phyloP scores from a whole-genome alignment of 2,797 vertebrate species.

The Muscicapa striata region DNA sequence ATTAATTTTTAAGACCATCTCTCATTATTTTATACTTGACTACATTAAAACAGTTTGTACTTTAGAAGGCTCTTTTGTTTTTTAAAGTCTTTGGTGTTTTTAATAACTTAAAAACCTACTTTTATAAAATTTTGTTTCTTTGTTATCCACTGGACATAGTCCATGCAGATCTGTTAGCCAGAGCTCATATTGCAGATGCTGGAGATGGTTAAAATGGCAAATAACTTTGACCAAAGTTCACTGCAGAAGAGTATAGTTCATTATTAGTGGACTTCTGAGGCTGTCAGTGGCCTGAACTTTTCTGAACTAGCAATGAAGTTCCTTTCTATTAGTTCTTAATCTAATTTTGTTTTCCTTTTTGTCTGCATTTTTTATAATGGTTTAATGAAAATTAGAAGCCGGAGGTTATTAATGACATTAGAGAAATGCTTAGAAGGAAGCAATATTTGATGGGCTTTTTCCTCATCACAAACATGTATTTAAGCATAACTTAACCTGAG shows the following conservation, averaged over 20 bases:
- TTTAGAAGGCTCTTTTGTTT: neutral
- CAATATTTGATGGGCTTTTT: neutral
- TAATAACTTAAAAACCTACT: neutral
- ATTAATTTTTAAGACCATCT: conserved; percentile 48
- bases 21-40: neutral
- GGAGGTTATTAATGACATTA: neutral
- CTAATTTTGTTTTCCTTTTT: neutral
- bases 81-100: neutral
- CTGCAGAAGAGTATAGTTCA: neutral
- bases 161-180: neutral
- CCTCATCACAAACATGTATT: neutral
- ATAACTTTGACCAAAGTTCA: neutral
- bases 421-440: neutral
- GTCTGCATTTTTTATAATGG: neutral
- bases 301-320: neutral
- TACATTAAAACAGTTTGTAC: neutral
- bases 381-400: neutral
- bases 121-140: neutral
- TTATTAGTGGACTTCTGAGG: neutral
- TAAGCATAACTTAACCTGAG: neutral
- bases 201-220: neutral
- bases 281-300: neutral
- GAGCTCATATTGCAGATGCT: neutral
- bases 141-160: neutral
- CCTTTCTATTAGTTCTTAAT: neutral